Percentiles rank a stretch among this genome's conserved stretches.
Conservation (phyloP, 2,797 vertebrate species). For the Neosilurus mollespiculum region DNA sequence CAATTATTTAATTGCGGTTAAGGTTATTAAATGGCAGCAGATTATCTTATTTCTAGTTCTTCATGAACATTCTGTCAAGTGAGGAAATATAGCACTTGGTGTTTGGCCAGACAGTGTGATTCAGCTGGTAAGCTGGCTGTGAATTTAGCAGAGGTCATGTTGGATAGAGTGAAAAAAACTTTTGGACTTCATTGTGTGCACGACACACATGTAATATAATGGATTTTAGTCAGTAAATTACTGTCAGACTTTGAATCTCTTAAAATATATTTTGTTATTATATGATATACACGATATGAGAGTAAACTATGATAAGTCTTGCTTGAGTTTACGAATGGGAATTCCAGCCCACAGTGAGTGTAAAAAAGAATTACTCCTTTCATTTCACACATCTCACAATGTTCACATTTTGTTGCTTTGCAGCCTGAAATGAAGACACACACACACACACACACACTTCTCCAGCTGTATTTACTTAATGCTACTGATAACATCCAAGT, state of each 20-base stretch:
- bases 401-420: too few relatives aligned
- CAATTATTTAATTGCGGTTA: conserved; percentile 6
- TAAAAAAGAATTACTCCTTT: too few relatives aligned
- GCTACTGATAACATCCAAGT: too few relatives aligned
- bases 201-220: background rate
- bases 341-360: background rate
- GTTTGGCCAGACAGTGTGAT: background rate
- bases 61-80: conserved; percentile 12
- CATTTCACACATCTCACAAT: too few relatives aligned
- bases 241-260: too few relatives aligned
- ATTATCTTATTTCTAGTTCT: conserved; percentile 14
- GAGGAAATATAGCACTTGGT: background rate
- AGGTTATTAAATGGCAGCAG: conserved; percentile 3
- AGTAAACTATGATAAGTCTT: background rate
- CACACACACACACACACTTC: too few relatives aligned
- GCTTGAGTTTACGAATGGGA: background rate
- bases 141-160: background rate
- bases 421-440: too few relatives aligned
- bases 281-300: background rate
- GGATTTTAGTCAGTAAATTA: background rate
- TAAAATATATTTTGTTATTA: background rate
- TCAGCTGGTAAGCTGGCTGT: background rate
- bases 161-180: background rate
- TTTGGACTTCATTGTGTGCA: background rate
- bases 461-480: too few relatives aligned